Conservation (phyloP, 1,140 invertebrate genomes). For the Venturia canescens region DNA sequence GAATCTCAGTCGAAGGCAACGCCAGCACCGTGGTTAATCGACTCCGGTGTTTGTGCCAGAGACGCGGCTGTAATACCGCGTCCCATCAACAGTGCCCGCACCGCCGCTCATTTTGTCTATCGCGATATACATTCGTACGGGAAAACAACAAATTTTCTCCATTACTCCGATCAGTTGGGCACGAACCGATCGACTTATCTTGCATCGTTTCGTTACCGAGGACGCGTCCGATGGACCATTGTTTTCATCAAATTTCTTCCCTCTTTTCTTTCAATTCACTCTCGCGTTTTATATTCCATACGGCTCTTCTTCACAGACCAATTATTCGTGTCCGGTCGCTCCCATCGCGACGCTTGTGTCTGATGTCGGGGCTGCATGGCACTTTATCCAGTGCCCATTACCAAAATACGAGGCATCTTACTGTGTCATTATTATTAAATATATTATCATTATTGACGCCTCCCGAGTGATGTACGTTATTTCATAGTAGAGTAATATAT, state of each 20-base stretch:
- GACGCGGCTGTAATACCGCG: not conserved
- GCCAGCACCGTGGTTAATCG: slow-evolving; percentile 11
- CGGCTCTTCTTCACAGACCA: not conserved
- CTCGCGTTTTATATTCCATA: no score
- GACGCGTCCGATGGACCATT: not conserved
- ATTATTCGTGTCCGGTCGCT: not conserved
- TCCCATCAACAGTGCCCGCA: not conserved
- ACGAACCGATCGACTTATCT: no score
- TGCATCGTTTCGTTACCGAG: no score
- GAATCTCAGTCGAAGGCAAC: slow-evolving; percentile 19
- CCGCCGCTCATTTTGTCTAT: not conserved
- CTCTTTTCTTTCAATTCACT: not conserved
- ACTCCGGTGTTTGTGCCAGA: slow-evolving; percentile 22
- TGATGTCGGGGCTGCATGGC: not conserved
- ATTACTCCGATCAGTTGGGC: no score
- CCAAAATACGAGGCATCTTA: slow-evolving; percentile 34
- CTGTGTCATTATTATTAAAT: no score
- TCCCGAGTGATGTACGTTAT: slow-evolving; percentile 31
- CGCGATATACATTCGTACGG: not conserved
- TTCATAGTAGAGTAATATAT: slow-evolving; percentile 49
- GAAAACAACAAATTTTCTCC: not conserved
- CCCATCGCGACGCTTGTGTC: not conserved
- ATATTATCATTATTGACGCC: not conserved
- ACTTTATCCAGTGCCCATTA: slow-evolving; percentile 20
- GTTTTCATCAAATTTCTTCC: not conserved